Evolutionary conservation across 1,140 invertebrate genomes (phyloP).

Genomic region (Heliconius himera): DNA sequence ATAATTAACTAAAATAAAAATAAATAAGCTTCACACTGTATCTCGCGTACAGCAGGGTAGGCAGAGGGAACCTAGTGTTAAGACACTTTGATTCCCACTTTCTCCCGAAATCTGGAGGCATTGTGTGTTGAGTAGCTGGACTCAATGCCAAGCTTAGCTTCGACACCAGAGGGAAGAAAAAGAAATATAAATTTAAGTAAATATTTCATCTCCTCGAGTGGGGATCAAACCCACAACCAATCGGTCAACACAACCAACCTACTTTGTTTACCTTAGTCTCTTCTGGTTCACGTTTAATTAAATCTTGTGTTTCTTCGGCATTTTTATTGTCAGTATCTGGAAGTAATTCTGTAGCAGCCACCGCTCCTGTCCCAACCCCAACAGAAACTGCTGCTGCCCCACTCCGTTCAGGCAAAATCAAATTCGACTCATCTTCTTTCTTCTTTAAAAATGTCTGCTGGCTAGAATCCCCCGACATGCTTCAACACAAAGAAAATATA

Average conservation of each 20-base stretch:
- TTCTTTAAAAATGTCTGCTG: slow-evolving; percentile 52
- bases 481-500: slow-evolving; percentile 39
- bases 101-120: too few species aligned
- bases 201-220: too few species aligned
- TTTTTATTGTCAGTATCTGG: slow-evolving; percentile 40
- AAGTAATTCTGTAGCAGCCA: slow-evolving; percentile 42
- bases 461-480: slow-evolving; percentile 68
- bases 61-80: too few species aligned
- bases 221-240: too few species aligned
- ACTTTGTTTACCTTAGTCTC: slow-evolving; percentile 51
- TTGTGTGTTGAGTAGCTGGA: too few species aligned
- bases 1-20: not conserved
- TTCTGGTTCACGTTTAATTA: slow-evolving; percentile 51
- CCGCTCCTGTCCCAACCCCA: slow-evolving; percentile 42
- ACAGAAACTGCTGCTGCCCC: slow-evolving; percentile 43
- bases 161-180: too few species aligned
- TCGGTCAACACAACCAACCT: too few species aligned
- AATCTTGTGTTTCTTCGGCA: slow-evolving; percentile 54
- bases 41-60: too few species aligned
- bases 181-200: too few species aligned
- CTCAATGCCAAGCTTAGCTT: too few species aligned
- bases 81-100: too few species aligned
- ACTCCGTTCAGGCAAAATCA: slow-evolving; percentile 53
- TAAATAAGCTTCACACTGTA: too few species aligned
- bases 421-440: slow-evolving; percentile 57